A percentile compares a stretch with the other conserved stretches of the same genome.
Conservation (phyloP, 2,797 vertebrate genomes). For the Gadopsis marmoratus region DNA sequence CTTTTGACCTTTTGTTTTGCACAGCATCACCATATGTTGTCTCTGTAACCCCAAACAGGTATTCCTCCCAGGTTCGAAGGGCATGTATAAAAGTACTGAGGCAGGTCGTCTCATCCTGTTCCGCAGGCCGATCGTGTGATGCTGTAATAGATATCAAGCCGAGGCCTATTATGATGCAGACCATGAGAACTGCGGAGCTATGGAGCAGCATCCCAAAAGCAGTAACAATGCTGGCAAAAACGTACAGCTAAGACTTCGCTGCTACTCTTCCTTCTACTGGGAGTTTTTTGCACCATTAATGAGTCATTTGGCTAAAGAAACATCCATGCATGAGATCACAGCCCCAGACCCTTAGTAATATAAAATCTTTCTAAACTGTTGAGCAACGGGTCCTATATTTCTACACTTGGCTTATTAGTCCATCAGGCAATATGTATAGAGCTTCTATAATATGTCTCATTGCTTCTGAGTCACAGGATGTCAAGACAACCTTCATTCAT, state of each 20-base stretch:
- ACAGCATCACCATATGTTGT: slow-evolving; percentile 59
- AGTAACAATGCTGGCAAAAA: slow-evolving; percentile 56
- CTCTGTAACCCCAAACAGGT: slow-evolving; percentile 53
- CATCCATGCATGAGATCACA: slow-evolving; percentile 25
- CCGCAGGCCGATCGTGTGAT: slow-evolving; percentile 20
- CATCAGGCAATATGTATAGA: background rate
- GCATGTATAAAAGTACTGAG: slow-evolving; percentile 38
- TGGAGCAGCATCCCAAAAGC: slow-evolving; percentile 57
- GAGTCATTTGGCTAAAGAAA: slow-evolving; percentile 36
- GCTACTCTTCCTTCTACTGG: slow-evolving; percentile 16
- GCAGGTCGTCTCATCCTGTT: slow-evolving; percentile 41
- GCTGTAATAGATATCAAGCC: slow-evolving; percentile 49
- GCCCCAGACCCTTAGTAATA: slow-evolving; percentile 18
- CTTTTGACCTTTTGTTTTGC: slow-evolving; percentile 45
- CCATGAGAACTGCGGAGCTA: slow-evolving; percentile 48
- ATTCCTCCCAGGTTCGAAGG: slow-evolving; percentile 44
- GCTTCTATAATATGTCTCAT: background rate
- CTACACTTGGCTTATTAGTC: background rate
- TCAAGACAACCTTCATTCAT: background rate
- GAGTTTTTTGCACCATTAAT: slow-evolving; percentile 36
- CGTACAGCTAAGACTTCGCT: slow-evolving; percentile 23
- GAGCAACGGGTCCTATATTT: background rate
- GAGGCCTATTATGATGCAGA: slow-evolving; percentile 67
- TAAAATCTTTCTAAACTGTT: slow-evolving; percentile 4
- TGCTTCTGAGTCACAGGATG: background rate